A percentile compares a stretch with the other conserved stretches of the same genome.
Evolutionary conservation across 2,888 invertebrate species (phyloP).

Genomic region (Spisula subtruncata): DNA sequence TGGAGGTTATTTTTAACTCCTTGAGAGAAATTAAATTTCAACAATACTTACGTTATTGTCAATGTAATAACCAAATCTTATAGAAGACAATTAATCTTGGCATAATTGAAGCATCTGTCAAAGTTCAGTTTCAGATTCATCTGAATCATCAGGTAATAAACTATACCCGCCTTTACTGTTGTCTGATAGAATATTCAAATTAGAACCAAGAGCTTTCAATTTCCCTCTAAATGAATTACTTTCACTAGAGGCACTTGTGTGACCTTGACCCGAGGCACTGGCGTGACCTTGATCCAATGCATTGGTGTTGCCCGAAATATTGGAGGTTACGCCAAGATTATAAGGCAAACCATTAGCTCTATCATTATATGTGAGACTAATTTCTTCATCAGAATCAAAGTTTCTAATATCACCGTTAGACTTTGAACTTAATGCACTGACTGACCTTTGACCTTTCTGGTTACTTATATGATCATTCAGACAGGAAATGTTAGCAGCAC

Average conservation of each 20-base stretch:
- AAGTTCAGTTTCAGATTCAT: conserved; percentile 49
- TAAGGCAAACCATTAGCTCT: background rate
- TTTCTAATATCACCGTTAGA: background rate
- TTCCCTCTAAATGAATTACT: conserved; percentile 31
- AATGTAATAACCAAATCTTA: background rate
- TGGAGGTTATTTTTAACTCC: too few relatives aligned
- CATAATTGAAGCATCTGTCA: background rate
- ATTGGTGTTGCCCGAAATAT: background rate
- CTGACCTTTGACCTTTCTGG: background rate
- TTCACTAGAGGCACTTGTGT: conserved; percentile 1
- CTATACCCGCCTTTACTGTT: conserved; percentile 18
- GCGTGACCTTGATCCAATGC: background rate
- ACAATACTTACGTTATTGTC: background rate
- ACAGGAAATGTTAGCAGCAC: background rate
- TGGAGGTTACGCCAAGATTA: background rate
- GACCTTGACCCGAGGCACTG: background rate
- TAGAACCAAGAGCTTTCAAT: conserved; percentile 24
- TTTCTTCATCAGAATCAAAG: background rate
- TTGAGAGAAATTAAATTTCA: too few relatives aligned
- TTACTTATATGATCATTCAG: background rate
- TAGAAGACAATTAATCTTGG: background rate
- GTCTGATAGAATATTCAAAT: background rate
- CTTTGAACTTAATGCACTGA: background rate
- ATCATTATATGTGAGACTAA: background rate
- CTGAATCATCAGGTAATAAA: conserved; percentile 22